Conservation (phyloP, 2,888 invertebrate species). For the Mylabris sibirica region DNA sequence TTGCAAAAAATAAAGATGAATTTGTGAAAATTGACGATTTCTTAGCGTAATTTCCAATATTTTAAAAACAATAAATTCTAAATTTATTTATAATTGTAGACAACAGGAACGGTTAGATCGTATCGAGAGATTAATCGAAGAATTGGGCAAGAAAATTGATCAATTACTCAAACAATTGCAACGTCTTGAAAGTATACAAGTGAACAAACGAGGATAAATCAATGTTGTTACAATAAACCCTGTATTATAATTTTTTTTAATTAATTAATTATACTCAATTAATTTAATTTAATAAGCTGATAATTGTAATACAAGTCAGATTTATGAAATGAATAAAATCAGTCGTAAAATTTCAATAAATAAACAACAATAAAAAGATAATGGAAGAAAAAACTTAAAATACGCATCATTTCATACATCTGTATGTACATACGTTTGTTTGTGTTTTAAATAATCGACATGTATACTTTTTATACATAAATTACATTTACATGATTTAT, state of each 20-base stretch:
- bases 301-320: conserved; percentile 48
- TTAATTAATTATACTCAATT: conserved; percentile 27
- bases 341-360: conserved; percentile 41
- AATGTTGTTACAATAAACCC: neutral
- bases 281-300: conserved; percentile 41
- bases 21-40: conserved; percentile 49
- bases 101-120: conserved; percentile 53
- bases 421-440: conserved; percentile 30
- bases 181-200: conserved; percentile 33
- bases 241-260: conserved; percentile 33
- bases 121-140: conserved; percentile 47
- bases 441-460: no score
- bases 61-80: neutral
- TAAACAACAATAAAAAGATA: conserved; percentile 20
- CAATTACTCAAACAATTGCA: conserved; percentile 48
- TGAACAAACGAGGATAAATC: neutral
- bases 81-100: conserved; percentile 39
- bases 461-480: conserved; percentile 17
- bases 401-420: conserved; percentile 45
- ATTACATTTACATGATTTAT: conserved; percentile 28
- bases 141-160: conserved; percentile 46
- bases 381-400: conserved; percentile 38
- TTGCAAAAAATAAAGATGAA: conserved; percentile 6
- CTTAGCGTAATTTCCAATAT: conserved; percentile 41
- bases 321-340: conserved; percentile 48